These are phyloP conservation scores for Lytechinus pictus DNA, from an alignment of 35 echinoderm and acorn worm genomes.

Conservation along the genomic window DNA sequence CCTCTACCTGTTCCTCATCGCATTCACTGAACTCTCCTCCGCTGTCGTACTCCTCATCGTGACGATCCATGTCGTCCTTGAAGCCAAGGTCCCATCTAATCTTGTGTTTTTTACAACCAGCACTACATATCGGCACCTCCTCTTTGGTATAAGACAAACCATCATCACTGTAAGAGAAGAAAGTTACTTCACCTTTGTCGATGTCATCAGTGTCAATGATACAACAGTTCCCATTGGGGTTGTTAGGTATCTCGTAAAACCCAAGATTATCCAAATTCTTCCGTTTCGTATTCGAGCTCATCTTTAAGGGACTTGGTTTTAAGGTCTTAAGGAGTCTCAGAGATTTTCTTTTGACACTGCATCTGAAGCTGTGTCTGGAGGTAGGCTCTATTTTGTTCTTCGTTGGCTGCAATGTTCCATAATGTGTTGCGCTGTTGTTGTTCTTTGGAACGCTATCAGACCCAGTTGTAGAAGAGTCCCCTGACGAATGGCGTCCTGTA, in stretches of 20 bases:
- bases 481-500: not conserved
- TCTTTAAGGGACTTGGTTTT: not conserved
- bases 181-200: slow-evolving; percentile 41
- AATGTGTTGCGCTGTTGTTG: slow-evolving; percentile 41
- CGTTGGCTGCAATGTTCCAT: not conserved
- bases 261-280: not conserved
- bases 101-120: slow-evolving; percentile 25
- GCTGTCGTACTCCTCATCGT: slow-evolving; percentile 37
- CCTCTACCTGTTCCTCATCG: slow-evolving; percentile 31
- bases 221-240: not conserved
- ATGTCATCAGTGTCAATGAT: slow-evolving; percentile 47
- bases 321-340: not conserved
- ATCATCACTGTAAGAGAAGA: slow-evolving; percentile 44
- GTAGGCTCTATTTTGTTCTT: not conserved
- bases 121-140: slow-evolving; percentile 41
- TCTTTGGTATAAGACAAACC: slow-evolving; percentile 36
- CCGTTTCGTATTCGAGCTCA: slow-evolving; percentile 34
- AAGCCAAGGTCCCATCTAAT: not conserved
- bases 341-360: slow-evolving; percentile 41
- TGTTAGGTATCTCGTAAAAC: not conserved
- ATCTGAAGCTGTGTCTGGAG: slow-evolving; percentile 9
- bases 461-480: not conserved
- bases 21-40: slow-evolving; percentile 28
- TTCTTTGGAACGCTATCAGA: slow-evolving; percentile 1
- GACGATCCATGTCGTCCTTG: not conserved